Base-by-base conservation (phyloP, 2,113 vertebrate genomes). In the Cygnus atratus region DNA sequence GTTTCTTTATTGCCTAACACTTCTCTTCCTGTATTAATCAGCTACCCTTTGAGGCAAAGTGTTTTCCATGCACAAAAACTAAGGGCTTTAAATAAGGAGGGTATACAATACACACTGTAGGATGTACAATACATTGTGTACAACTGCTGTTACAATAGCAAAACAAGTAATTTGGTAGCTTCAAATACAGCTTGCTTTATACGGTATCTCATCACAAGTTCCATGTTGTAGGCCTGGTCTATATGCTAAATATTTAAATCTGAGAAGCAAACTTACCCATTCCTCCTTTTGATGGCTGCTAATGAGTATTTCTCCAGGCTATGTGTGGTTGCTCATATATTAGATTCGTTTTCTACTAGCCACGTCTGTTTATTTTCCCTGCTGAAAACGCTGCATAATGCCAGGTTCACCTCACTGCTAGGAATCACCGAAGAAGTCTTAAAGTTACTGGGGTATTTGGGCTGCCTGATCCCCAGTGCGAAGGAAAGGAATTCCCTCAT, bases 291-390 rank as follows among this genome's bases (percentile, higher is more conserved):
- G 33, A 14, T 28, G 55, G 11, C 41, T 62, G 29, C 22, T 85
- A 73, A 70, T 0, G 0, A 39, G 41, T 33, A 11, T n/a, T 19
- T 85, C 55, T 62, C 82, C 46, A 50, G 26, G 19, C 8, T 50
- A 39, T 16, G 10, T 2, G 1, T 3, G 3, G n/a, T 8, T 50
- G 37, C 44, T 39, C 19, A 33, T 48, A 2, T 5, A 25, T 52
- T 19, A 37, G 24, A 58, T 22, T 20, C 9, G 26, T 58, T 44
- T 93, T 66, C 20, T 59, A n/a, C n/a, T 67, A 43, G 26, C 79
- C 26, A 19, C 6, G 70, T 75, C 4, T 17, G 19, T 61, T 61
- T 31, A 17, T 16, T 71, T 54, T 78, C 10, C 39, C 8, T 70
- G n/a, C 14, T 71, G 78, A 77, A 90, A 87, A 80, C 5, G 10